phyloP scores from a whole-genome alignment of 2,888 invertebrate species.

The Anoplius nigerrimus region DNA sequence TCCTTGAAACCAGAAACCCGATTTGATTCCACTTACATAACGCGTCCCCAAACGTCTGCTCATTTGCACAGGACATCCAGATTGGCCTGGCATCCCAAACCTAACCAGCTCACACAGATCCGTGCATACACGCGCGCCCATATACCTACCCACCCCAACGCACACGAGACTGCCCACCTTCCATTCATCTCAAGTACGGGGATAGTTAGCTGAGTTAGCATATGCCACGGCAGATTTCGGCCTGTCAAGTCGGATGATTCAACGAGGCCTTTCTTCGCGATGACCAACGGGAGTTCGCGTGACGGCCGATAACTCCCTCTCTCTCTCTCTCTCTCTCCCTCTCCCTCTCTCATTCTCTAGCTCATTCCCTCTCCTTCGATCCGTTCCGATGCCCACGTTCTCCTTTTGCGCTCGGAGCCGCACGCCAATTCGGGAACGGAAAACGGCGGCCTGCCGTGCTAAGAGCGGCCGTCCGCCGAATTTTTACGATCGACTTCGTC shows the following conservation, averaged over 20 bases:
- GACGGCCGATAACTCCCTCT: constrained; percentile 36
- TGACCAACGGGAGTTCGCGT: constrained; percentile 40
- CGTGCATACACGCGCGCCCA: too few species aligned
- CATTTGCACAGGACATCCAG: too few species aligned
- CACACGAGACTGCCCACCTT: background rate
- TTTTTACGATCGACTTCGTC: too few species aligned
- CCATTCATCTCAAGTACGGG: constrained; percentile 10
- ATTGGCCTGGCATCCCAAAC: too few species aligned
- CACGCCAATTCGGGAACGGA: background rate
- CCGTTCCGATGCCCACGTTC: background rate
- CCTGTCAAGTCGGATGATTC: constrained; percentile 48
- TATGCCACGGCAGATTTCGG: constrained; percentile 36
- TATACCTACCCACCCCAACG: background rate
- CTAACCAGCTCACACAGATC: too few species aligned
- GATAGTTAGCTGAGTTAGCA: constrained; percentile 21
- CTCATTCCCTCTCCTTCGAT: background rate
- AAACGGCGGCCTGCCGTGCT: too few species aligned
- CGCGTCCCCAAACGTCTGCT: too few species aligned
- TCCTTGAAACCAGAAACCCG: too few species aligned
- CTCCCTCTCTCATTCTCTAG: background rate
- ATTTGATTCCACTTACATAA: too few species aligned
- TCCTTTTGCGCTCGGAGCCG: background rate
- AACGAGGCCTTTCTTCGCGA: constrained; percentile 44
- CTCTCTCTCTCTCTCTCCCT: background rate
- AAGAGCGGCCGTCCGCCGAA: too few species aligned